Conservation (phyloP, 2,888 invertebrate genomes). For the Nemoura dubitans region DNA sequence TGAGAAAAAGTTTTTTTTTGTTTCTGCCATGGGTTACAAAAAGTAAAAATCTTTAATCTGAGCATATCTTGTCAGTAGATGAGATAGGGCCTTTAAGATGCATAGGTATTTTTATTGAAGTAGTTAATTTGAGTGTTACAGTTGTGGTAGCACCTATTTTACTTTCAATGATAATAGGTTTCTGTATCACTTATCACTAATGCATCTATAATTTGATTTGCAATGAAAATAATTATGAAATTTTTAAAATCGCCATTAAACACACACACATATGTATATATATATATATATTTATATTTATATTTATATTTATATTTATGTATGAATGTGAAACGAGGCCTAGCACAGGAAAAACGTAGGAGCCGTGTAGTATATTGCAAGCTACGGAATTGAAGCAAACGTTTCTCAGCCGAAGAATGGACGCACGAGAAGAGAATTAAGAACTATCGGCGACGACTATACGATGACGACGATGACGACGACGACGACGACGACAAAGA, state of each 20-base stretch:
- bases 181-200: constrained; percentile 8
- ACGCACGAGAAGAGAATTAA: not conserved
- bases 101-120: too few species aligned
- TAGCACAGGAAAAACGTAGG: not conserved
- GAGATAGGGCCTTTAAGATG: too few species aligned
- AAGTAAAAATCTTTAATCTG: too few species aligned
- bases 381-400: not conserved
- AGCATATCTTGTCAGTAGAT: too few species aligned
- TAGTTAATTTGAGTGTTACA: too few species aligned
- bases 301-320: not conserved
- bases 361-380: not conserved
- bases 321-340: not conserved
- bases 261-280: too few species aligned
- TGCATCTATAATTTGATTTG: not conserved
- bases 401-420: not conserved
- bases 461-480: not conserved
- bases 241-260: not conserved
- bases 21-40: too few species aligned
- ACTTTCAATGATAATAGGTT: not conserved
- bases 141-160: too few species aligned
- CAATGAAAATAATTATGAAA: not conserved
- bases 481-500: not conserved
- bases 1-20: too few species aligned
- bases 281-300: not conserved
- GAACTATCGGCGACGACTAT: not conserved